Conservation (phyloP, 1,140 invertebrate species). For the Atta cephalotes region DNA sequence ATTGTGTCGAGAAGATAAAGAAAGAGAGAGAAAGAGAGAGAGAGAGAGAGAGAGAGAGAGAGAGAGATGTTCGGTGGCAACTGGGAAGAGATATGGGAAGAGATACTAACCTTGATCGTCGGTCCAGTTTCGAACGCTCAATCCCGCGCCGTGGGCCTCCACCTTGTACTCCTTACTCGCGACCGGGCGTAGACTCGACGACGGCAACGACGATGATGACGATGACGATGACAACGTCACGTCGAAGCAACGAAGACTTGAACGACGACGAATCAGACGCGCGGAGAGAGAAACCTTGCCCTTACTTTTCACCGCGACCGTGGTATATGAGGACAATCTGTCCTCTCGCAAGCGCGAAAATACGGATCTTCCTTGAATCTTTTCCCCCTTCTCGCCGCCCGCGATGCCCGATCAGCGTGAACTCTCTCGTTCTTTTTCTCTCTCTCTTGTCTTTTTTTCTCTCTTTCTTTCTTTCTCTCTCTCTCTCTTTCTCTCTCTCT, state of each 20-base stretch:
- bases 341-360: constrained; percentile 69
- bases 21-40: not conserved
- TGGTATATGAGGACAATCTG: not conserved
- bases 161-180: constrained; percentile 23
- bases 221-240: not conserved
- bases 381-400: not conserved
- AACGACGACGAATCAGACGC: not conserved
- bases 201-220: not conserved
- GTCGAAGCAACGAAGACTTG: no score
- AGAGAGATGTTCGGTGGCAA: not conserved
- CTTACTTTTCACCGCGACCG: not conserved
- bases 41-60: not conserved
- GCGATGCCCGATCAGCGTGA: not conserved
- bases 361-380: constrained; percentile 44
- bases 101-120: constrained; percentile 80
- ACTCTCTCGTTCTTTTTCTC: not conserved
- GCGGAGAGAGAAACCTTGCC: not conserved
- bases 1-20: not conserved
- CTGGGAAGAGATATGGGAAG: not conserved
- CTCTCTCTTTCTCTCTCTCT: not conserved
- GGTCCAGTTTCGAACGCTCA: constrained; percentile 81
- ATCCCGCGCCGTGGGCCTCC: constrained; percentile 51
- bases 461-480: not conserved
- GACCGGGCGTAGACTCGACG: constrained; percentile 31
- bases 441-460: not conserved